These are phyloP conservation scores for Loripinus fragilis DNA, from an alignment of 2,888 invertebrate genomes.

Conservation along the genomic window DNA sequence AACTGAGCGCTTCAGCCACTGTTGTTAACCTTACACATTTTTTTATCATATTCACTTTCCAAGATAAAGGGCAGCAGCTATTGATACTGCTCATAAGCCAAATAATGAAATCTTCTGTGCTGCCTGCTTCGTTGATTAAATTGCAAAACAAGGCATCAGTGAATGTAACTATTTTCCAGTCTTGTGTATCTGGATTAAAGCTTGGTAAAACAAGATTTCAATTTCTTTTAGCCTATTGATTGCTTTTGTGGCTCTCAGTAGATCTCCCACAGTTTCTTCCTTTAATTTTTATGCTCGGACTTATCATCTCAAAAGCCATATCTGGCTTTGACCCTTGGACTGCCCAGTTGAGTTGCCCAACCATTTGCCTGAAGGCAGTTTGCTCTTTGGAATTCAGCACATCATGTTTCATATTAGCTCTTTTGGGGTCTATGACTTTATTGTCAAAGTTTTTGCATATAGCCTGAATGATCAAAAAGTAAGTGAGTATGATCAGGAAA, in stretches of 20 bases:
- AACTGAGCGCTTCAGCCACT: slow-evolving; percentile 45
- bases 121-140: background rate
- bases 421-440: background rate
- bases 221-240: slow-evolving; percentile 7
- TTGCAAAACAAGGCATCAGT: background rate
- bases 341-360: too few relatives aligned
- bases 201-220: background rate
- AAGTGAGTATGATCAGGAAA: too few relatives aligned
- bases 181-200: background rate
- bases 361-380: background rate
- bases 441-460: slow-evolving; percentile 9
- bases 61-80: slow-evolving; percentile 45
- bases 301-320: slow-evolving; percentile 18
- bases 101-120: background rate
- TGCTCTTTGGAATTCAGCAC: background rate
- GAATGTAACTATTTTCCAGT: background rate
- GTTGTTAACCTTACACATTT: slow-evolving; percentile 46
- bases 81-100: background rate
- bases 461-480: slow-evolving; percentile 9
- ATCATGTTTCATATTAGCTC: background rate
- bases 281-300: slow-evolving; percentile 4
- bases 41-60: slow-evolving; percentile 46
- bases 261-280: slow-evolving; percentile 9
- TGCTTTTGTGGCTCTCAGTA: background rate
- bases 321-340: slow-evolving; percentile 19